A percentile compares a stretch with the other conserved stretches of the same genome.
phyloP scores from a whole-genome alignment of 2,113 vertebrate genomes.

The Phalacrocorax aristotelis region DNA sequence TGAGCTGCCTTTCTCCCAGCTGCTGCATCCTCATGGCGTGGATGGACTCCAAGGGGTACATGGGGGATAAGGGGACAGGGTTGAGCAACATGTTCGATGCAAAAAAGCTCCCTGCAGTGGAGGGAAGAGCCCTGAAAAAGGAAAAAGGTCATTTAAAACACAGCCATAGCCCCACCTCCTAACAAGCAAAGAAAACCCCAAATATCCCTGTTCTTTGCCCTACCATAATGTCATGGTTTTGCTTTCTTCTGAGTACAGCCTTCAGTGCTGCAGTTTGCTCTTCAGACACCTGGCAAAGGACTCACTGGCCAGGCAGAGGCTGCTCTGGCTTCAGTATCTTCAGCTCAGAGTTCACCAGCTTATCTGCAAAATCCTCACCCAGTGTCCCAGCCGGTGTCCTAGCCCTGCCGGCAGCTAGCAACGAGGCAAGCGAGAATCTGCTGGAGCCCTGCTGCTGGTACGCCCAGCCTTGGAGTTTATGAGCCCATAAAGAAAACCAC shows the following conservation, averaged over 20 bases:
- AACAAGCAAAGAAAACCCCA: neutral
- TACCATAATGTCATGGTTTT: fast-evolving
- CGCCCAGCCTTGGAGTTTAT: neutral
- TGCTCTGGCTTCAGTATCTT: neutral
- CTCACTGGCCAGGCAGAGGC: neutral
- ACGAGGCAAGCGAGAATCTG: neutral
- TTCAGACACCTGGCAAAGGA: neutral
- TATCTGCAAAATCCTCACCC: neutral
- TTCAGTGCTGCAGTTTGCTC: fast-evolving
- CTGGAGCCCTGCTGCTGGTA: neutral
- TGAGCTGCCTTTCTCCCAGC: neutral
- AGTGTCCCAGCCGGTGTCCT: neutral
- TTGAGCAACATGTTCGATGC: neutral
- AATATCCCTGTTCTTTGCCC: neutral
- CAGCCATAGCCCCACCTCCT: neutral
- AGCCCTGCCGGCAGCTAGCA: neutral
- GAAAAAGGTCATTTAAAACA: neutral
- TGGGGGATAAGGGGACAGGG: neutral
- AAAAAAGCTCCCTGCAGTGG: neutral
- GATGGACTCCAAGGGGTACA: no score
- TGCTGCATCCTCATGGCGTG: neutral
- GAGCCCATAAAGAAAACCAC: neutral
- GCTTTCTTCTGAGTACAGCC: neutral
- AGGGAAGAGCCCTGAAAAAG: neutral
- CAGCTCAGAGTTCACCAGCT: neutral